Conservation (phyloP, 2,888 invertebrate species). For the Parnassius apollo region DNA sequence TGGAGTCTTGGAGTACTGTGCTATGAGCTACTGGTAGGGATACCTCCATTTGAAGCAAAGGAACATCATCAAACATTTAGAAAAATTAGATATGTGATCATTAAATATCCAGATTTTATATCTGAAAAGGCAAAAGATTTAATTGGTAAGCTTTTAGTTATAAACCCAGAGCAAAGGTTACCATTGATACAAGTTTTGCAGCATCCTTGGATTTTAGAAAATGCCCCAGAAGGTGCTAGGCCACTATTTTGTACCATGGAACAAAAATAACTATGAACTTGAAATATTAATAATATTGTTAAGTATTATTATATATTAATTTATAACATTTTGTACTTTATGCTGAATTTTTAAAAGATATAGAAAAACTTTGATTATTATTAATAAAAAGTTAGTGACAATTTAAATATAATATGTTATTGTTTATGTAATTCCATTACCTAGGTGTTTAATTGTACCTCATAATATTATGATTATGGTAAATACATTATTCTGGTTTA, state of each 20-base stretch:
- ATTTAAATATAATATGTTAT: no score
- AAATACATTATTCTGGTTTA: no score
- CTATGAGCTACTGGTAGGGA: conserved; percentile 95
- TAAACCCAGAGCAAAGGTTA: conserved; percentile 88
- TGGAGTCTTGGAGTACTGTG: conserved; percentile 98
- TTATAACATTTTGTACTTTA: background rate
- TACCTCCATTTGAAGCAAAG: conserved; percentile 94
- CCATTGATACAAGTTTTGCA: conserved; percentile 86
- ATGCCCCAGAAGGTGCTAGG: conserved; percentile 67
- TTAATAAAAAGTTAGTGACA: no score
- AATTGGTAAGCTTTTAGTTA: conserved; percentile 88
- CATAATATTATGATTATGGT: no score
- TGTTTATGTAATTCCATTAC: no score
- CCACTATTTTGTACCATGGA: conserved; percentile 44
- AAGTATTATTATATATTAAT: no score
- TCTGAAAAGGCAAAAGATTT: conserved; percentile 88
- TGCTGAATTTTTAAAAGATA: no score
- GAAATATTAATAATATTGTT: background rate
- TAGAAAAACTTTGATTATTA: no score
- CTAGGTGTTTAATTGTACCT: no score
- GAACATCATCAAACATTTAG: conserved; percentile 86
- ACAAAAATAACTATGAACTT: conserved; percentile 37
- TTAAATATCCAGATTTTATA: conserved; percentile 86
- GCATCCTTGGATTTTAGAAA: conserved; percentile 90
- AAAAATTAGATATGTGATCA: conserved; percentile 87